These are phyloP conservation scores for Diglossa cyanea DNA, from an alignment of 2,797 vertebrate species.

Conservation along the genomic window DNA sequence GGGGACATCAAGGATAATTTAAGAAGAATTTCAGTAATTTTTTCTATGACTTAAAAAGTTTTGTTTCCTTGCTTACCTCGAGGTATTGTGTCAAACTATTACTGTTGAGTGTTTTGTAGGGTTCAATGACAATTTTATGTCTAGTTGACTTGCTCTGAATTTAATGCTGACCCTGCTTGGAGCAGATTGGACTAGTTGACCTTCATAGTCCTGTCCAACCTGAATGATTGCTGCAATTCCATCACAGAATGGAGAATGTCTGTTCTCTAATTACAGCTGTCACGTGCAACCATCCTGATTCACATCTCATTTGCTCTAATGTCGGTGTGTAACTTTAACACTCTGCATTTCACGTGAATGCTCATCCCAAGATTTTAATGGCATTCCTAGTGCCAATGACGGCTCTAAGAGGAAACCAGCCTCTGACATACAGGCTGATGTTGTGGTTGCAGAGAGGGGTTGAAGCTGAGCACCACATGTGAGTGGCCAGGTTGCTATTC, in stretches of 20 bases:
- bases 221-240: background rate
- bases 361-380: background rate
- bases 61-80: background rate
- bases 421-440: background rate
- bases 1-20: background rate
- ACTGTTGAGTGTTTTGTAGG: background rate
- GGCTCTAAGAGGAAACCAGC: background rate
- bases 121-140: background rate
- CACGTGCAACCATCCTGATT: background rate
- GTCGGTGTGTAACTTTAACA: background rate
- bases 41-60: background rate
- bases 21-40: background rate
- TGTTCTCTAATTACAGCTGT: background rate
- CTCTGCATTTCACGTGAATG: background rate
- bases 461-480: fast-evolving
- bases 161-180: background rate
- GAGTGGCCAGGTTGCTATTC: background rate
- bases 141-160: background rate
- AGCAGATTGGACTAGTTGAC: background rate
- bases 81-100: background rate
- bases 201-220: background rate
- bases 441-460: background rate
- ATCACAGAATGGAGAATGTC: background rate
- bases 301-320: background rate
- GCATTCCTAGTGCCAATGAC: fast-evolving